These are phyloP conservation scores for Morone saxatilis DNA, from an alignment of 2,113 vertebrate genomes.

Conservation along the genomic window DNA sequence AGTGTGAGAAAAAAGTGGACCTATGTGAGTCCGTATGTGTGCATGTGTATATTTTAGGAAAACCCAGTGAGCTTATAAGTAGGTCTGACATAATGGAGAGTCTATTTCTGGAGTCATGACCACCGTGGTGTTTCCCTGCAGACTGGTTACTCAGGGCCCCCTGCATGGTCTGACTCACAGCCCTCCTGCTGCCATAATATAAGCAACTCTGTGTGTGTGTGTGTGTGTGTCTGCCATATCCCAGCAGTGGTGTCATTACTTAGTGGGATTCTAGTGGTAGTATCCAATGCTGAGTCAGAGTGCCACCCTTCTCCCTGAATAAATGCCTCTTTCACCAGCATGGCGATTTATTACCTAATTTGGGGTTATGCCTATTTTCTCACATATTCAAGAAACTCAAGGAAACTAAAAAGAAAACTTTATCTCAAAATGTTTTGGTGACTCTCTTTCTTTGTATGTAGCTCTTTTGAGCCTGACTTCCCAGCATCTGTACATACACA, in stretches of 20 bases:
- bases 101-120: constrained; percentile 73
- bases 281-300: constrained; percentile 60
- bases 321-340: constrained; percentile 28
- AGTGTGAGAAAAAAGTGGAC: constrained; percentile 52
- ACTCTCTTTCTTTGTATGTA: background rate
- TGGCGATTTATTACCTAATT: constrained; percentile 7
- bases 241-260: constrained; percentile 56
- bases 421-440: background rate
- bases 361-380: background rate
- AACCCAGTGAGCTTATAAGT: constrained; percentile 45
- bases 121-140: constrained; percentile 61
- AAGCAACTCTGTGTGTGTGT: constrained; percentile 31
- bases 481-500: constrained; percentile 68
- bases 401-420: background rate
- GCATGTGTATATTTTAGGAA: constrained; percentile 62
- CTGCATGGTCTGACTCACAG: constrained; percentile 59
- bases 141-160: constrained; percentile 58
- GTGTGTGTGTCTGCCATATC: constrained; percentile 54
- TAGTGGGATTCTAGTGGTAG: constrained; percentile 49
- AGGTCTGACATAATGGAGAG: constrained; percentile 71
- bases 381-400: background rate
- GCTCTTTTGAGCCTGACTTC: background rate
- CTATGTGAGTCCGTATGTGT: constrained; percentile 26
- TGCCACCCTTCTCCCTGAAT: constrained; percentile 40
- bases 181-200: constrained; percentile 55